phyloP scores from a whole-genome alignment of 2,113 vertebrate species.

The Coreoperca whiteheadi region DNA sequence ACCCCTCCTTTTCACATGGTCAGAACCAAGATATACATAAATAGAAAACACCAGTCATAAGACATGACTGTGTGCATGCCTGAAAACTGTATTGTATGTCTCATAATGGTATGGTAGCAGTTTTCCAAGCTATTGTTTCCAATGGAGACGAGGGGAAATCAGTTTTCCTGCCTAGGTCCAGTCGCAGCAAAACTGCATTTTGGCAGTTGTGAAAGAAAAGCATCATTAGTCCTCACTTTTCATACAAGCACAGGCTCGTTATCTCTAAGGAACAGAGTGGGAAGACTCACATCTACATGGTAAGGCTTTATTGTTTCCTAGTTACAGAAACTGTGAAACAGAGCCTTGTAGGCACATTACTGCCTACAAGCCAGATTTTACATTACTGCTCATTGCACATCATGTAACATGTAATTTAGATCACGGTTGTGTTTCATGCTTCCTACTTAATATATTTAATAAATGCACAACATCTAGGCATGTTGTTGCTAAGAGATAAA shows the following conservation, averaged over 20 bases:
- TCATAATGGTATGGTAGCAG: constrained; percentile 20
- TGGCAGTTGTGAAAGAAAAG: constrained; percentile 33
- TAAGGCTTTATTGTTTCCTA: constrained; percentile 11
- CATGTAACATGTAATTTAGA: neutral
- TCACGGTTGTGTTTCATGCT: neutral
- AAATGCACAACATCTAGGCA: neutral
- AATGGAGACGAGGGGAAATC: neutral
- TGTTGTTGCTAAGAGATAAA: neutral
- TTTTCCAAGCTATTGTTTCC: constrained; percentile 13
- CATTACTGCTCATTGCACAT: neutral
- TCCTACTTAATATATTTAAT: neutral
- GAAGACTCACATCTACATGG: constrained; percentile 17
- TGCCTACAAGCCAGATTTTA: neutral
- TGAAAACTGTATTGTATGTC: neutral
- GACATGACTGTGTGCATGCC: constrained; percentile 41
- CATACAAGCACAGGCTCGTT: constrained; percentile 27
- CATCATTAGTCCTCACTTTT: constrained; percentile 8
- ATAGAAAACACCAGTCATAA: constrained; percentile 60
- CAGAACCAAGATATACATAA: constrained; percentile 51
- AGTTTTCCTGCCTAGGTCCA: neutral
- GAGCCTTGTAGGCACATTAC: neutral
- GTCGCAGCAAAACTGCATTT: constrained; percentile 21
- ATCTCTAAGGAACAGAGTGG: constrained; percentile 62
- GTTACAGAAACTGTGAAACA: constrained; percentile 29
- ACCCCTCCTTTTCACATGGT: constrained; percentile 49